Percentiles rank a stretch among this genome's conserved stretches.
These are phyloP conservation scores for Mylabris sibirica DNA, from an alignment of 2,888 invertebrate species.

Conservation along the genomic window DNA sequence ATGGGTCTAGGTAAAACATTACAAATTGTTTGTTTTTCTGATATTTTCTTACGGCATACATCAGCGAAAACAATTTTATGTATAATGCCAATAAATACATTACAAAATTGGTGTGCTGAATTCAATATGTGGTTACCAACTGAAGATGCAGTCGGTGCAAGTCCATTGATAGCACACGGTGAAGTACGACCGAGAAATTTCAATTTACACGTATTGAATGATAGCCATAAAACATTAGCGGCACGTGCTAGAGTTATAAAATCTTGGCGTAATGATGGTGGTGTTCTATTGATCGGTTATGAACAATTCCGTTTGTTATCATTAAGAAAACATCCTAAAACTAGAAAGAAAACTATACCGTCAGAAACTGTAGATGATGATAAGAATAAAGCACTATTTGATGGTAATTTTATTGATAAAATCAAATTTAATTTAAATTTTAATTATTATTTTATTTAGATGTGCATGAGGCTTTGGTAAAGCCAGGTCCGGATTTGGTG, in stretches of 20 bases:
- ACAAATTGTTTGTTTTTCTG: conserved; percentile 92
- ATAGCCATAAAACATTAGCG: conserved; percentile 89
- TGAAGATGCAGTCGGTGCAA: conserved; percentile 63
- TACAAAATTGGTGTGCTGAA: conserved; percentile 98
- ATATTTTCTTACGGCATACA: conserved; percentile 92
- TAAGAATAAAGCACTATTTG: conserved; percentile 76
- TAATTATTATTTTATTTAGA: conserved; percentile 62
- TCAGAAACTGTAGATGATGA: conserved; percentile 65
- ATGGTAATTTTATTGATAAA: conserved; percentile 64
- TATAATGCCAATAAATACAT: conserved; percentile 98
- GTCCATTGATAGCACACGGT: conserved; percentile 68
- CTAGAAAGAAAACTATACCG: conserved; percentile 66
- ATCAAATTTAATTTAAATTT: neutral
- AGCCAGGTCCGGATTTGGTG: conserved; percentile 92
- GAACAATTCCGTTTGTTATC: conserved; percentile 93
- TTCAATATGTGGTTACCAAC: conserved; percentile 97
- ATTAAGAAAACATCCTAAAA: conserved; percentile 74
- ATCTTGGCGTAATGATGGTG: conserved; percentile 88
- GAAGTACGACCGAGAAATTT: conserved; percentile 82
- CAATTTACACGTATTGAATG: conserved; percentile 89
- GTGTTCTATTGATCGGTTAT: conserved; percentile 95
- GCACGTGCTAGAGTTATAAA: conserved; percentile 86
- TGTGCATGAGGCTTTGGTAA: conserved; percentile 84
- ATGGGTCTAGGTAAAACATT: conserved; percentile 99
- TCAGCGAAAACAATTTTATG: conserved; percentile 88